Evolutionary conservation across 1,140 invertebrate genomes (phyloP).

Genomic region (Melanaphis sacchari): DNA sequence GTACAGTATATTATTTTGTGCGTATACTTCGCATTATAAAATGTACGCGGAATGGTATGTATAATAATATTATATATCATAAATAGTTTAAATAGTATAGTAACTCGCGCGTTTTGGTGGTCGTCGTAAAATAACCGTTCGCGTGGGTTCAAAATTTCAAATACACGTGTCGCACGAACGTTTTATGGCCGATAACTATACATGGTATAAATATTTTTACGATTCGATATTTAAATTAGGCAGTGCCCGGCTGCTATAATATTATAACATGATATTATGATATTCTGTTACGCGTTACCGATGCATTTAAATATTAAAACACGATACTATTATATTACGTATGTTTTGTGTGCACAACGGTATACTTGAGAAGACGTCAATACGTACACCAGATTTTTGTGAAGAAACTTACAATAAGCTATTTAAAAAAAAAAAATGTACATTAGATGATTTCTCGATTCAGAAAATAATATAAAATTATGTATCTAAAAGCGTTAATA

Average conservation of each 20-base stretch:
- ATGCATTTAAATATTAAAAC: background rate
- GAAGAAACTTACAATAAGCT: no score
- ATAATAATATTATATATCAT: background rate
- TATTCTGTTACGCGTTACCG: background rate
- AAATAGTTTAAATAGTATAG: background rate
- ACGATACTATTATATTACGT: background rate
- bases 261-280: background rate
- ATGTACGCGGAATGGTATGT: background rate
- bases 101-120: background rate
- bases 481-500: background rate
- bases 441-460: background rate
- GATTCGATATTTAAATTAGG: constrained; percentile 8
- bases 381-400: background rate
- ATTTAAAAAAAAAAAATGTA: background rate
- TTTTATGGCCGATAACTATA: background rate
- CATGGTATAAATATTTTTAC: constrained; percentile 15
- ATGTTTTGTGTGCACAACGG: no score
- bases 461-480: background rate
- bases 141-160: background rate
- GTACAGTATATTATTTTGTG: background rate
- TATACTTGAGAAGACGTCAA: background rate
- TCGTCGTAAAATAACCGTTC: background rate
- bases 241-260: background rate
- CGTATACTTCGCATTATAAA: background rate
- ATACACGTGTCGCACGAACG: background rate